These are phyloP conservation scores for Smithornis capensis DNA, from an alignment of 2,113 vertebrate species.

Conservation along the genomic window DNA sequence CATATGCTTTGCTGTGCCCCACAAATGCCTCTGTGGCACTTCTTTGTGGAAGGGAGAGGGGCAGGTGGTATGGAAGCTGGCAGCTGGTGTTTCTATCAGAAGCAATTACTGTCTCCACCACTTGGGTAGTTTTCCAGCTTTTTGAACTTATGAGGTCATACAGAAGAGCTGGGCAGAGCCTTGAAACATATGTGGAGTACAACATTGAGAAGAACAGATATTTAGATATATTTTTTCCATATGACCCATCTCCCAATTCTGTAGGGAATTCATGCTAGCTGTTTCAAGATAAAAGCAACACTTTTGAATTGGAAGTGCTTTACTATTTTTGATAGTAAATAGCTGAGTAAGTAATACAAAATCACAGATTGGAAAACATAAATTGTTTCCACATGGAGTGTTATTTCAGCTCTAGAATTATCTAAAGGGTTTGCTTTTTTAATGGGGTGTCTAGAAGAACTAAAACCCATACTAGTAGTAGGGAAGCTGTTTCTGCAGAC, in stretches of 20 bases:
- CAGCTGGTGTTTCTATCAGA: constrained; percentile 40
- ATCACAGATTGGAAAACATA: background rate
- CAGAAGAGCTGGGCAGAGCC: background rate
- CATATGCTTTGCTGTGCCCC: background rate
- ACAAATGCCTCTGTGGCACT: background rate
- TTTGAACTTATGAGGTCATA: background rate
- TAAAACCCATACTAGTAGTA: background rate
- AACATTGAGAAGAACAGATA: background rate
- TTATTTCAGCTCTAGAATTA: background rate
- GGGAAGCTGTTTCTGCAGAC: background rate
- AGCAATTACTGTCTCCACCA: background rate
- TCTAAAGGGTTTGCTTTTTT: background rate
- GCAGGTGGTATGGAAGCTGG: constrained; percentile 25
- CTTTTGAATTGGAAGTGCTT: background rate
- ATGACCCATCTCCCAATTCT: background rate
- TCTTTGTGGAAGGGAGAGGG: background rate
- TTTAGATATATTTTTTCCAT: background rate
- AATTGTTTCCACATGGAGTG: background rate
- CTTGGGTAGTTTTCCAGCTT: background rate
- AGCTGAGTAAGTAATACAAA: background rate
- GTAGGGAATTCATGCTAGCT: background rate
- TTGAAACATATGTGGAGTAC: background rate
- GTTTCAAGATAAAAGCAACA: background rate
- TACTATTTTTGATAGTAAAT: background rate
- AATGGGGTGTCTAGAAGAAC: background rate